Evolutionary conservation across 2,797 vertebrate species (phyloP), one percentile per base, ranked within the genome.

Genomic region (Onychomys arenicola): DNA sequence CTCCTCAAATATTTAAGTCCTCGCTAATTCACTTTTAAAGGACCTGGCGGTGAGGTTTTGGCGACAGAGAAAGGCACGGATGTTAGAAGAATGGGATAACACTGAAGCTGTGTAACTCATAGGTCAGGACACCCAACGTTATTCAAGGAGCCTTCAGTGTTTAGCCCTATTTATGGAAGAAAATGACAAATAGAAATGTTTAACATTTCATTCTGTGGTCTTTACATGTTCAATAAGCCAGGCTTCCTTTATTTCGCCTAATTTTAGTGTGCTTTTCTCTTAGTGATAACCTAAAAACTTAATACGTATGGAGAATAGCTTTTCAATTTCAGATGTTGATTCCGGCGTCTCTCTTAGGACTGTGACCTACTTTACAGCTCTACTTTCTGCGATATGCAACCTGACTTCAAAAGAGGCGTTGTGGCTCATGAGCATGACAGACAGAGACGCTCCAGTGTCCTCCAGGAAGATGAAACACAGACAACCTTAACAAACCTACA

Each of bases 251-350:
- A 92, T 87, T 93, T 90, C 37, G 90, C 69, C 96, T 93, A 95
- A 95, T 93, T 97, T 95, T 76, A 93, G 61, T 89, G 92, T 67
- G 82, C 91, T 94, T 96, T 96, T 91, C 76, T 9, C 92, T 97
- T 78, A 63, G 81, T 90, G 93, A 96, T 94, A 97, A 97, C 96
- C 97, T 96, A 97, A 95, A 95, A 94, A 93, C 17, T 93, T 96
- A 96, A 96, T 73, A 94, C 40, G n/a, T 89, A 92, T 73, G 93
- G 96, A 98, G 96, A 96, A 93, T 91, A 94, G 97, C 76, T 97
- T 97, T 97, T 97, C 97, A 97, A 96, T 97, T 96, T 98, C 95
- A 93, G 92, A 96, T 96, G 97, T 97, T 96, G 98, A 97, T 92
- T 93, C 84, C 96, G 80, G 95, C 0, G 83, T 65, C 96, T 97